phyloP scores from a whole-genome alignment of 2,113 vertebrate genomes.

The Silurus glanis region DNA sequence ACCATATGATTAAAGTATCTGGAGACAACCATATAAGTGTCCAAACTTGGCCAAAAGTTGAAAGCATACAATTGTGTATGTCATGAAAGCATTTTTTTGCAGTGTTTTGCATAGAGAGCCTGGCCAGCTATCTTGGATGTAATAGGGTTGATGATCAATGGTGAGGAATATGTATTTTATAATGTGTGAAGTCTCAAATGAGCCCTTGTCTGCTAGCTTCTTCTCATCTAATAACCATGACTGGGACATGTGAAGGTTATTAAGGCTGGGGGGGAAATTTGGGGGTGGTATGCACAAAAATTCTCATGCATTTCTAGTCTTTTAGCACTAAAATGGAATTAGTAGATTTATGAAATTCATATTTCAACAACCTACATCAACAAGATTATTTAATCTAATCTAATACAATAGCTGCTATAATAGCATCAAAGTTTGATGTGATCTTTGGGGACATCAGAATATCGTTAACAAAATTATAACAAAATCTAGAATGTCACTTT shows the following conservation, averaged over 20 bases:
- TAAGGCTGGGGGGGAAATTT: background rate
- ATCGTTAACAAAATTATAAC: background rate
- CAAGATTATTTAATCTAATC: background rate
- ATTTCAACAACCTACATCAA: background rate
- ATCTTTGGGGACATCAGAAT: background rate
- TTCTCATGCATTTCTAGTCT: background rate
- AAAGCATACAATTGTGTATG: background rate
- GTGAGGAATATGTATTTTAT: background rate
- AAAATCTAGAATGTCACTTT: background rate
- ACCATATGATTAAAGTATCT: background rate
- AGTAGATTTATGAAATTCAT: background rate
- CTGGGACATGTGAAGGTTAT: background rate
- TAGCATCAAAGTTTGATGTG: background rate
- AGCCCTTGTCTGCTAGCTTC: background rate
- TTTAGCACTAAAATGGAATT: background rate
- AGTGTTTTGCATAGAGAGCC: background rate
- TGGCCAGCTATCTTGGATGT: background rate
- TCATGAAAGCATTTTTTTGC: background rate
- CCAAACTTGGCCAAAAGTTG: background rate
- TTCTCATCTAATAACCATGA: background rate
- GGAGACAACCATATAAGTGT: background rate
- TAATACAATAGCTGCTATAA: background rate
- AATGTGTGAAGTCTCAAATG: background rate
- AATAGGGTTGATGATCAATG: background rate
- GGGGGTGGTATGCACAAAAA: background rate